Base-by-base conservation (phyloP, 2,888 invertebrate species). In the Apamea monoglypha region DNA sequence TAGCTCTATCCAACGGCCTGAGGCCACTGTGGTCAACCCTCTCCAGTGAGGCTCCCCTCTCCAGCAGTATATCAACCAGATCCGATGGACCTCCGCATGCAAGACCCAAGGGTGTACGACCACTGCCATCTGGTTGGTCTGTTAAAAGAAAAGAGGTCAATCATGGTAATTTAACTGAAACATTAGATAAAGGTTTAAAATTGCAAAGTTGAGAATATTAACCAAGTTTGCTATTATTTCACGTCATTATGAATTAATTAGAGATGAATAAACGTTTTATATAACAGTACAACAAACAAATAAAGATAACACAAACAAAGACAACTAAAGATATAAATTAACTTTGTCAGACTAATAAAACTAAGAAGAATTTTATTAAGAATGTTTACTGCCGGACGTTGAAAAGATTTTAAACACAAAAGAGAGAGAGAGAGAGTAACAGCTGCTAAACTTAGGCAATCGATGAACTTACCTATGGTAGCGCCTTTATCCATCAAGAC, bases 11-110 rank as follows among this genome's bases (percentile, higher is more conserved):
- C 84, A 99, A 95, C 1, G 99, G 99, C 82, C 99, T 97, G 97
- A 99, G 98, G 16, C 99, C 99, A 91, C 98, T 98, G 76, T 98
- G 97, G 95, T 99, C 99, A 0, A 99, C 98, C 92, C 99, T 98
- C 92, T 99, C 99, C 77, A 99, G 97, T 50, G 98, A 97, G 2
- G 99, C 99, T 25, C 99, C 99, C 90, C 98, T 97, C 89, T 99
- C 99, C 78, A 99, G 96, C 80, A 99, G 94, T 83, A 98, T 97
- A 93, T 99, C 98, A 1, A 98, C 98, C 87, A 98, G 93, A 56
- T 97, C 97, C 25, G 98, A 98, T 73, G 98, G 98, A 0, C 98
- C 98, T 78, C 98, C 97, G 75, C 97, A 97, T 0, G 99, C 99
- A 83, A 99, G 97, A 92, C 99, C 99, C n/a, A 99, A 96, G 0